Conservation (phyloP, 2,888 invertebrate species). For the Latrodectus elegans region DNA sequence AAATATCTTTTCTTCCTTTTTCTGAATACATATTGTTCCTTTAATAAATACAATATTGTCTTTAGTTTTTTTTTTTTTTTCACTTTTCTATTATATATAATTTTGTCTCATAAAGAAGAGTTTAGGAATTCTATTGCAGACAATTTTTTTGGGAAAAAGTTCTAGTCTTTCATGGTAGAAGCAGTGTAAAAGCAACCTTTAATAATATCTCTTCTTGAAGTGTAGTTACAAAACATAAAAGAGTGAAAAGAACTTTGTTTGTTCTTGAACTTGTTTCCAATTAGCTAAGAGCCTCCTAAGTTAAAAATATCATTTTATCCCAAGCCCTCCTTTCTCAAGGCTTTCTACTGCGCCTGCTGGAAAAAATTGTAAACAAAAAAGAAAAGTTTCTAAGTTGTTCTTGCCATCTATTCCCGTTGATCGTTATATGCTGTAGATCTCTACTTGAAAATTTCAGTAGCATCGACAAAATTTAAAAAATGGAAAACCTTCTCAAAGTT, state of each 20-base stretch:
- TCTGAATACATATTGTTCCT: too few species aligned
- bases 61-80: too few species aligned
- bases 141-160: too few species aligned
- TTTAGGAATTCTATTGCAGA: too few species aligned
- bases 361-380: neutral
- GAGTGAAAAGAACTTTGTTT: conserved; percentile 9
- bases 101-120: too few species aligned
- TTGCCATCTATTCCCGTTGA: neutral
- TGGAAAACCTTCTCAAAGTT: too few species aligned
- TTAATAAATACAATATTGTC: too few species aligned
- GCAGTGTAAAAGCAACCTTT: neutral
- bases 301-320: conserved; percentile 33
- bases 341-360: conserved; percentile 2
- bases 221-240: conserved; percentile 11
- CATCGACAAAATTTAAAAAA: too few species aligned
- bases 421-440: too few species aligned
- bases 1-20: too few species aligned
- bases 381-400: neutral
- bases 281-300: conserved; percentile 14
- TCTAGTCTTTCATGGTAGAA: neutral
- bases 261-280: conserved; percentile 60
- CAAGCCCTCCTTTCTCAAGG: conserved; percentile 25
- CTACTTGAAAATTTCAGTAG: too few species aligned
- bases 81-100: too few species aligned
- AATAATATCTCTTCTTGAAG: neutral